Conservation (phyloP, 2,113 vertebrate species). For the Engystomops pustulosus region DNA sequence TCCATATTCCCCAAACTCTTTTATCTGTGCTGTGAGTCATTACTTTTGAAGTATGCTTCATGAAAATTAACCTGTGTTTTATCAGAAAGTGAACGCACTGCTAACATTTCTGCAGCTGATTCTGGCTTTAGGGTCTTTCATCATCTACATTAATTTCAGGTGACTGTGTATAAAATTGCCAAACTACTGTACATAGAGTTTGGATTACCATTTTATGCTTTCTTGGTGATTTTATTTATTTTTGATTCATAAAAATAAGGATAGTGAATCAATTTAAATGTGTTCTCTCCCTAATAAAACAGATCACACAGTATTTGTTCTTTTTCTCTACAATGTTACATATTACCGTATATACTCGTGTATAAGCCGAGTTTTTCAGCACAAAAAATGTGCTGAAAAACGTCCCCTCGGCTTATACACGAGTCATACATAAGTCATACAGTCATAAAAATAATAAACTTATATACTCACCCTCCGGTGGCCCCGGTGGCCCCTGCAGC, state of each 20-base stretch:
- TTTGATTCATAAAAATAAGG: background rate
- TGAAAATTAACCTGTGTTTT: conserved; percentile 43
- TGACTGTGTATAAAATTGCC: background rate
- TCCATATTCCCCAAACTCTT: conserved; percentile 27
- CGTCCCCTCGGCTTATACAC: too few relatives aligned
- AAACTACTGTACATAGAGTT: background rate
- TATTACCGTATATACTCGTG: too few relatives aligned
- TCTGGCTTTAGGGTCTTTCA: conserved; percentile 2
- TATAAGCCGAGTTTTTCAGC: too few relatives aligned
- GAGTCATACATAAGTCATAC: too few relatives aligned
- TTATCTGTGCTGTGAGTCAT: conserved; percentile 39
- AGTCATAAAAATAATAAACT: too few relatives aligned
- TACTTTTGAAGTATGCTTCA: conserved; percentile 8
- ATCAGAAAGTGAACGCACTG: conserved; percentile 18
- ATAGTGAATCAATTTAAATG: background rate
- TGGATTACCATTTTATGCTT: background rate
- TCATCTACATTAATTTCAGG: background rate
- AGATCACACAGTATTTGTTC: background rate
- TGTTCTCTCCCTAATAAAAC: background rate
- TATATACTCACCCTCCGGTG: too few relatives aligned
- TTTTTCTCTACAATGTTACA: background rate
- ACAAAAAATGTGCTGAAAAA: too few relatives aligned
- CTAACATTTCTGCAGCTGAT: conserved; percentile 12
- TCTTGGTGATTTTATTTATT: background rate
- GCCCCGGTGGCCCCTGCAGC: too few relatives aligned